These are phyloP conservation scores for Pseudobourletiella spinata DNA, from an alignment of 1,140 invertebrate genomes.

Conservation along the genomic window DNA sequence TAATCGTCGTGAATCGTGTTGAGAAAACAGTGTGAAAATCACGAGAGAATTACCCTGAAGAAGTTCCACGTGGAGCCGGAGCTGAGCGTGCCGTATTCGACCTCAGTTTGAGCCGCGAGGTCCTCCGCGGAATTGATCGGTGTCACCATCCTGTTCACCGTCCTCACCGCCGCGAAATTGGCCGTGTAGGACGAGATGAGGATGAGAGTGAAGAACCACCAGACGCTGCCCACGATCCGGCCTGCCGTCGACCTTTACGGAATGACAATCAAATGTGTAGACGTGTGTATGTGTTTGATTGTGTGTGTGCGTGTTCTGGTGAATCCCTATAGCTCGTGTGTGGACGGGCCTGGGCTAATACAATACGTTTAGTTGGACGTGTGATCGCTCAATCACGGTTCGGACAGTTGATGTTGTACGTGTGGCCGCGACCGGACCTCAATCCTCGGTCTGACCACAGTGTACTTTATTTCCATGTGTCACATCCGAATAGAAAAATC, in stretches of 20 bases:
- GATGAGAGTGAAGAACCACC: constrained; percentile 99
- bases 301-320: too few species aligned
- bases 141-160: constrained; percentile 85
- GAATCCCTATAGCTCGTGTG: too few species aligned
- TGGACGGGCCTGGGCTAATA: too few species aligned
- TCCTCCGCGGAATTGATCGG: constrained; percentile 92
- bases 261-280: neutral
- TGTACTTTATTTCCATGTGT: too few species aligned
- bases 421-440: too few species aligned
- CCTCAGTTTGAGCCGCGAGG: constrained; percentile 85
- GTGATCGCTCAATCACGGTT: too few species aligned
- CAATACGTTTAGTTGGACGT: too few species aligned
- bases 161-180: constrained; percentile 79
- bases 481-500: too few species aligned
- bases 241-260: constrained; percentile 73
- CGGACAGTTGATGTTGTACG: too few species aligned
- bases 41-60: constrained; percentile 60
- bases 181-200: constrained; percentile 97
- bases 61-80: constrained; percentile 82
- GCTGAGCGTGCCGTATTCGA: constrained; percentile 79
- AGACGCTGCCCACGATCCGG: constrained; percentile 88
- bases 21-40: neutral
- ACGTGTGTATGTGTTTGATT: too few species aligned
- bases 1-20: too few species aligned
- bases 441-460: too few species aligned